Evolutionary conservation across 1,140 invertebrate species (phyloP), one percentile per base, ranked within the genome.

Genomic region (Drosophila carrolli): DNA sequence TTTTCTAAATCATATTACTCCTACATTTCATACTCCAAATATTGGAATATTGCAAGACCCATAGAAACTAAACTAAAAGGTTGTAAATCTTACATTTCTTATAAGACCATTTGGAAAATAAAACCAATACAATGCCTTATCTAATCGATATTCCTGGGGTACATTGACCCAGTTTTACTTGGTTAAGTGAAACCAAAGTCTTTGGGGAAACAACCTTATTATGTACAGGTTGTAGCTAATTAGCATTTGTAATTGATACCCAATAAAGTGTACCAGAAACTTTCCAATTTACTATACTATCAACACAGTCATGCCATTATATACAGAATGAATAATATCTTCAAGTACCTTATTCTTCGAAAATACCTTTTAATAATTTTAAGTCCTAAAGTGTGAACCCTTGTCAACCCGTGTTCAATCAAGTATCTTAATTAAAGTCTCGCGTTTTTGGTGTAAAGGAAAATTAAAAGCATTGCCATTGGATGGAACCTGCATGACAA

Each of bases 401-500:
- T 44, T 35, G 13, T 40, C 10, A 37, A 35, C 19, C n/a, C 13
- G 14, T 6, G 9, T 14, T 63, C 7, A 46, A 16, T 46, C 14
- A 16, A 16, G 14, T 41, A 40, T 44, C 5, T 47, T 19, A 32
- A 44, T 50, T 71, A 48, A 37, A 74, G 55, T 38, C 48, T 55
- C 23, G 38, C 27, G 32, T 29, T 44, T 58, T 62, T 41, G 67
- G 43, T 76, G 77, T 77, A 60, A 85, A 85, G 38, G 74, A 86
- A 81, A 83, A 86, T 51, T 78, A 66, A 85, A 77, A 59, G 53
- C 61, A 53, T 50, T 75, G 82, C 70, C 70, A 86, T 82, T 67
- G 76, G 53, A 73, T 67, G 73, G 37, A 40, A 51, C 44, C 59
- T 65, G 81, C 81, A 84, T 84, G 62, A 68, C 81, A 84, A 84